These are phyloP conservation scores for Cantharis nigra DNA, from an alignment of 2,888 invertebrate species.

Conservation along the genomic window DNA sequence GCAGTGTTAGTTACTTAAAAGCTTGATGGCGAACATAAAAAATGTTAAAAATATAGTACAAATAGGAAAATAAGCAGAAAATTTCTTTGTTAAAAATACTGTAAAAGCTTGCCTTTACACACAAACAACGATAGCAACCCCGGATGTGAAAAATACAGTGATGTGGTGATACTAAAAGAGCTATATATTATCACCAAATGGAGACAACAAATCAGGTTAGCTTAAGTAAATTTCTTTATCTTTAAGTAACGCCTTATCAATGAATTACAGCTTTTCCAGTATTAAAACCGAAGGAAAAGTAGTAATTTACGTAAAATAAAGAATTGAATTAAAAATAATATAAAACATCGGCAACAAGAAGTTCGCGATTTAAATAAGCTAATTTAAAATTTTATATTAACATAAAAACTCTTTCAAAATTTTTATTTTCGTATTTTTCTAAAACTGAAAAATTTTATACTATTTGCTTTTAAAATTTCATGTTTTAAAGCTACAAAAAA, in stretches of 20 bases:
- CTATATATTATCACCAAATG: background rate
- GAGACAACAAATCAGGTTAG: background rate
- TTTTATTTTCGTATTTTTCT: background rate
- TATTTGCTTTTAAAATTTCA: background rate
- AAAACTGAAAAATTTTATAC: background rate
- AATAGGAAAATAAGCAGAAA: background rate
- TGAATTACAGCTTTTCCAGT: background rate
- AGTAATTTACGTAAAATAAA: background rate
- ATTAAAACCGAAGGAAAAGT: background rate
- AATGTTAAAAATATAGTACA: background rate
- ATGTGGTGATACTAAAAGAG: background rate
- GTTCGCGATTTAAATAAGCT: background rate
- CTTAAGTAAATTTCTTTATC: background rate
- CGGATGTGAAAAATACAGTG: background rate
- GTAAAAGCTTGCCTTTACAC: background rate
- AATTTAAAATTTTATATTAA: background rate
- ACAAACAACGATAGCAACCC: background rate
- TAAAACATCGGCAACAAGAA: background rate
- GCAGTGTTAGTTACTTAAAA: background rate
- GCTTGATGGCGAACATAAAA: background rate
- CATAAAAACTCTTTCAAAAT: background rate
- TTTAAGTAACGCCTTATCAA: background rate
- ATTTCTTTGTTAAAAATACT: background rate
- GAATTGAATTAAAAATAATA: background rate
- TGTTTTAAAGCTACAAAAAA: background rate